These are phyloP conservation scores for Celastrina argiolus DNA, from an alignment of 2,888 invertebrate genomes.

Conservation along the genomic window DNA sequence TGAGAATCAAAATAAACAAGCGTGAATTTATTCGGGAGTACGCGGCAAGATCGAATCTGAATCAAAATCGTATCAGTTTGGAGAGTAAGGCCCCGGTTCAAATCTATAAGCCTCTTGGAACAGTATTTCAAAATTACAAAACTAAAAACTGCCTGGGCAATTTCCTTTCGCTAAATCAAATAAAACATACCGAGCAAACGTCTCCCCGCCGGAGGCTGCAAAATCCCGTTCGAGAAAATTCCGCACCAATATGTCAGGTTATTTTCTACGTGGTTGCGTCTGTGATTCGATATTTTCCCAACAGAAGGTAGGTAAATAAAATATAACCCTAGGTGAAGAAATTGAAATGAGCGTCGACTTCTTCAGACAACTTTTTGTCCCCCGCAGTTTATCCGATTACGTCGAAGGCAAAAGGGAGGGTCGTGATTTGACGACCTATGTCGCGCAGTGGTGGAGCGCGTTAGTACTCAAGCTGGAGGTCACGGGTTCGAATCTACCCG, in stretches of 20 bases:
- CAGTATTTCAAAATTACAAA: background rate
- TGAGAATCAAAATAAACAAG: too few relatives aligned
- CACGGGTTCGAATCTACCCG: too few relatives aligned
- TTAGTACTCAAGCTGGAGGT: too few relatives aligned
- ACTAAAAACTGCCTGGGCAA: slow-evolving; percentile 10
- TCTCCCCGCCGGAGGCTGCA: slow-evolving; percentile 51
- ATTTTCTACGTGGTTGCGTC: slow-evolving; percentile 62
- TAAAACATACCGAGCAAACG: slow-evolving; percentile 48
- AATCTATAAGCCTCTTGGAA: background rate
- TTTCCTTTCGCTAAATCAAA: slow-evolving; percentile 46
- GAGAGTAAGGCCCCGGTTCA: background rate
- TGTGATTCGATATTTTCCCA: slow-evolving; percentile 43
- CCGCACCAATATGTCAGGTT: slow-evolving; percentile 42
- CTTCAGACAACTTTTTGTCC: too few relatives aligned
- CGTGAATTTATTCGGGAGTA: too few relatives aligned
- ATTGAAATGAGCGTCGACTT: too few relatives aligned
- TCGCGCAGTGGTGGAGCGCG: too few relatives aligned
- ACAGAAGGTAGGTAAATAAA: background rate
- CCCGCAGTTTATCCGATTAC: too few relatives aligned
- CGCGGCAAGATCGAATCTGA: too few relatives aligned
- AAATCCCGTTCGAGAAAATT: slow-evolving; percentile 40
- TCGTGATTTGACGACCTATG: too few relatives aligned
- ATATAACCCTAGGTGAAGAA: background rate
- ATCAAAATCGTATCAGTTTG: too few relatives aligned
- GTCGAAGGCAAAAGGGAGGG: too few relatives aligned